Percentiles rank a stretch among this genome's conserved stretches.
phyloP scores from a whole-genome alignment of 2,888 invertebrate genomes.

The Cantharis rustica region DNA sequence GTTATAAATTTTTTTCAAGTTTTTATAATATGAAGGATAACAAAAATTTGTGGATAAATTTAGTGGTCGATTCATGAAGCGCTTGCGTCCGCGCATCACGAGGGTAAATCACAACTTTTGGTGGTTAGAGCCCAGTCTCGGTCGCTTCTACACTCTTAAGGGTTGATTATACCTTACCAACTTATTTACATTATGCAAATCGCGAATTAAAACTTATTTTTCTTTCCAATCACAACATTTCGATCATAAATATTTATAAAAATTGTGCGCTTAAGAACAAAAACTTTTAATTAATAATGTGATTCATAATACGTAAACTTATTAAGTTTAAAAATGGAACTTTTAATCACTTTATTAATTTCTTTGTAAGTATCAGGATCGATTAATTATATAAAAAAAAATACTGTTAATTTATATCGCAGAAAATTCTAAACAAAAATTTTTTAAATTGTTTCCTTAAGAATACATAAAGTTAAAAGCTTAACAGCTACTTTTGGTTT shows the following conservation, averaged over 20 bases:
- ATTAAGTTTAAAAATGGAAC: slow-evolving; percentile 8
- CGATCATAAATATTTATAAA: not conserved
- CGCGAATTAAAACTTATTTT: slow-evolving; percentile 14
- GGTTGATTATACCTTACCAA: slow-evolving; percentile 29
- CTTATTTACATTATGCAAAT: slow-evolving; percentile 33
- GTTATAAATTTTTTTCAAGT: not conserved
- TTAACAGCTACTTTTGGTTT: not conserved
- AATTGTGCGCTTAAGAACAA: not conserved
- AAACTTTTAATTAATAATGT: slow-evolving; percentile 7
- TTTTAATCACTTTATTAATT: slow-evolving; percentile 4
- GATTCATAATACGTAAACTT: slow-evolving; percentile 2
- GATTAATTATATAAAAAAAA: not conserved
- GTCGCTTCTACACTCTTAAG: slow-evolving; percentile 35
- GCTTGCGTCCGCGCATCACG: slow-evolving; percentile 37
- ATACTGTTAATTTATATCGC: not conserved
- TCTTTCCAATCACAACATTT: not conserved
- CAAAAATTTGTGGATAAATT: slow-evolving; percentile 13
- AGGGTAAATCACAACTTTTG: slow-evolving; percentile 40
- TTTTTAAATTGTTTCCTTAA: not conserved
- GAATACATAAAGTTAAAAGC: not conserved
- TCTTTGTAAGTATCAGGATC: not conserved
- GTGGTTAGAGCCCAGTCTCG: slow-evolving; percentile 39
- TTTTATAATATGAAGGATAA: slow-evolving; percentile 5
- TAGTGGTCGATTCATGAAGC: slow-evolving; percentile 29
- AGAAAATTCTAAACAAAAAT: not conserved